These are phyloP conservation scores for Parnassius glacialis DNA, from an alignment of 2,888 invertebrate genomes.

Conservation along the genomic window DNA sequence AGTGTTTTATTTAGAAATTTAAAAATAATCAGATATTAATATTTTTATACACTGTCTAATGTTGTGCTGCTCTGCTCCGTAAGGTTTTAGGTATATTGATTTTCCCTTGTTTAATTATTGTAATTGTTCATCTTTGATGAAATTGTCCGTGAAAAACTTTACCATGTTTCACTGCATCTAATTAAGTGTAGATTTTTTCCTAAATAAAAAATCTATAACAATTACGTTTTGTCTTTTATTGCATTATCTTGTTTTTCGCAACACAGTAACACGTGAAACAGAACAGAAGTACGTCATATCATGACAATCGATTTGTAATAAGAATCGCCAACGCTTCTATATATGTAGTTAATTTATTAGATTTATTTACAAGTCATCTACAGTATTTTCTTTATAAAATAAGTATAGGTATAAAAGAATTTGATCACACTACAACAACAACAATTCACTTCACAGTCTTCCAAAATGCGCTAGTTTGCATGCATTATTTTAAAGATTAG, in stretches of 20 bases:
- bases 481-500: no score
- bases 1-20: slow-evolving; percentile 11
- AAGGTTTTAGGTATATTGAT: background rate
- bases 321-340: no score
- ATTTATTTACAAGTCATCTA: no score
- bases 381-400: no score
- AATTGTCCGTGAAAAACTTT: slow-evolving; percentile 12
- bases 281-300: no score
- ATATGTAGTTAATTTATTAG: no score
- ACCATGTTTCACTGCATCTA: slow-evolving; percentile 15
- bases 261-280: no score
- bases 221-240: slow-evolving; percentile 9
- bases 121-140: slow-evolving; percentile 18
- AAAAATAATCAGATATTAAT: slow-evolving; percentile 3
- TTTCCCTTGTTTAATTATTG: slow-evolving; percentile 16
- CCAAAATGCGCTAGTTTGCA: no score
- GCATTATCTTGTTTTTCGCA: background rate
- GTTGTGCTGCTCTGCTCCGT: slow-evolving; percentile 1
- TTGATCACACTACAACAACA: no score
- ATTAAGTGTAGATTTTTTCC: slow-evolving; percentile 22
- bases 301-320: no score
- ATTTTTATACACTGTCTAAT: slow-evolving; percentile 19
- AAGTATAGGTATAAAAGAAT: no score
- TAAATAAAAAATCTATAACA: slow-evolving; percentile 25
- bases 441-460: no score